A percentile compares a stretch with the other conserved stretches of the same genome.
phyloP scores from a whole-genome alignment of 2,888 invertebrate genomes.

The Metellina segmentata region DNA sequence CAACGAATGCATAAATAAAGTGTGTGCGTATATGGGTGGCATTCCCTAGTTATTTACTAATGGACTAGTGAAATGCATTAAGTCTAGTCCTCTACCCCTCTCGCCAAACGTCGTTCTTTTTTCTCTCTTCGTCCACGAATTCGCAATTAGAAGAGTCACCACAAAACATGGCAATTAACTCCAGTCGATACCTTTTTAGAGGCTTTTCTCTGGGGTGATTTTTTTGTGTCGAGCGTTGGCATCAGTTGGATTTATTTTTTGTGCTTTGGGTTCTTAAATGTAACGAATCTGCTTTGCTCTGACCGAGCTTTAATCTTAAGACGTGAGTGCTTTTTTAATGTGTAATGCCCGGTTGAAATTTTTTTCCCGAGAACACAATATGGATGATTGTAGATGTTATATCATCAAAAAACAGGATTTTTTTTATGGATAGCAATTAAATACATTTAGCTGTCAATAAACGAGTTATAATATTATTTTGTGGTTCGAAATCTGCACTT shows the following conservation, averaged over 20 bases:
- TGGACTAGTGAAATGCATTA: slow-evolving; percentile 57
- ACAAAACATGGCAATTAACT: slow-evolving; percentile 55
- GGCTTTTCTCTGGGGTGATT: not conserved
- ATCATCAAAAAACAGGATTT: no score
- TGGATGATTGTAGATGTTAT: no score
- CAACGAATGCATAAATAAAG: not conserved
- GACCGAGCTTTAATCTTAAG: not conserved
- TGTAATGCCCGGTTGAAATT: no score
- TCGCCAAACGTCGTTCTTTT: slow-evolving; percentile 30
- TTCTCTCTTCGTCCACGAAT: not conserved
- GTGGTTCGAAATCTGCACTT: no score
- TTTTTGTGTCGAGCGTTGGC: not conserved
- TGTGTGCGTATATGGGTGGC: not conserved
- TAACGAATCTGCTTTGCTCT: not conserved
- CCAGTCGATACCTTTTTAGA: slow-evolving; percentile 13
- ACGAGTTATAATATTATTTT: no score
- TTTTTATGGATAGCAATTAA: no score
- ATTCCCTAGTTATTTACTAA: slow-evolving; percentile 41
- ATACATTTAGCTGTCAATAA: no score
- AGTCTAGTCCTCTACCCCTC: not conserved
- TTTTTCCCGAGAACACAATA: no score
- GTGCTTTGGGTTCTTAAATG: not conserved
- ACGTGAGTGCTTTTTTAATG: no score
- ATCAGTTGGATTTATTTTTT: not conserved
- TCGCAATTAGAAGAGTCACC: slow-evolving; percentile 47